Evolutionary conservation across 92 coral and sea anemone genomes (phyloP).

Genomic region (Actinernus sp.): DNA sequence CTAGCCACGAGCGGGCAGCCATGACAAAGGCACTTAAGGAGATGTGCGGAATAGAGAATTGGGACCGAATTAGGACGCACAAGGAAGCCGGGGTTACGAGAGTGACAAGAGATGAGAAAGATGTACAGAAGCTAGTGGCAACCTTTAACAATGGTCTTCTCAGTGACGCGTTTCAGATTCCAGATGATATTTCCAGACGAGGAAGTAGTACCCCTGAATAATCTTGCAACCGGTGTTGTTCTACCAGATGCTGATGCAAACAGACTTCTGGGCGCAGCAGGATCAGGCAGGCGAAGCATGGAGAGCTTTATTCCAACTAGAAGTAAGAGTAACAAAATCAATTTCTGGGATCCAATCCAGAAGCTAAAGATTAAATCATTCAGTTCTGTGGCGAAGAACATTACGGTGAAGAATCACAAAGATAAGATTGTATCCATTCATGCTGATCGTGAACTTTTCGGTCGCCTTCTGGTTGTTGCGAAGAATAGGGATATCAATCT

Average conservation of each 20-base stretch:
- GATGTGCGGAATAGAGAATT: no score
- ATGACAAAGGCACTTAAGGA: no score
- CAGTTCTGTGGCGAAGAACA: conserved; percentile 31
- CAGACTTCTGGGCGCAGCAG: conserved; percentile 31
- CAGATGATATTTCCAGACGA: conserved; percentile 31
- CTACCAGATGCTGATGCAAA: conserved; percentile 20
- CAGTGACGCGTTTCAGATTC: conserved; percentile 36
- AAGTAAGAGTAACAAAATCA: conserved; percentile 25
- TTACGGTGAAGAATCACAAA: no score
- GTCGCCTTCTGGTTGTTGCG: no score
- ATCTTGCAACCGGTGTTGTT: conserved; percentile 52
- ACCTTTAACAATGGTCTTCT: conserved; percentile 57
- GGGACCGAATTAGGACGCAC: no score
- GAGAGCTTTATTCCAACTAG: conserved; percentile 35
- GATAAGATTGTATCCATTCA: no score
- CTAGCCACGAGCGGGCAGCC: no score
- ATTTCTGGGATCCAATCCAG: conserved; percentile 55
- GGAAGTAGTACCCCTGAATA: conserved; percentile 35
- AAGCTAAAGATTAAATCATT: conserved; percentile 46
- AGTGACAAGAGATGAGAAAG: conserved; percentile 41
- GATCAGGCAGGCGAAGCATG: conserved; percentile 28
- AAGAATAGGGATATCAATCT: no score
- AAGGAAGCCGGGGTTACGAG: conserved; percentile 5
- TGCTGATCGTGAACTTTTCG: no score
- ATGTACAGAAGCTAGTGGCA: conserved; percentile 66